phyloP scores from a whole-genome alignment of 2,113 vertebrate species.

The Tiliqua scincoides region DNA sequence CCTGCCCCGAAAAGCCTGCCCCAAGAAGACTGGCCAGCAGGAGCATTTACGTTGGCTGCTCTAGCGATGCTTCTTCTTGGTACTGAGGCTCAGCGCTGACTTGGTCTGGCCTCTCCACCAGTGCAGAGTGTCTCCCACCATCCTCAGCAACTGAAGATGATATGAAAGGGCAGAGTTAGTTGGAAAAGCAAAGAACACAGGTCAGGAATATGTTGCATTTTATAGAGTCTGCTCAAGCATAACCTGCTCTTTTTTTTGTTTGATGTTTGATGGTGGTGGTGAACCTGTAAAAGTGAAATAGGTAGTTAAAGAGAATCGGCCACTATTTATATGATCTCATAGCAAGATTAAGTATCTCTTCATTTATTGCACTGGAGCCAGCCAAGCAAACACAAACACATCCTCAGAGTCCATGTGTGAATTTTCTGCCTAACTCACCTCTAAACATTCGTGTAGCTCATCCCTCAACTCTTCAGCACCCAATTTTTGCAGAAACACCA shows the following conservation, averaged over 20 bases:
- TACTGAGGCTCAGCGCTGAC: too few species aligned
- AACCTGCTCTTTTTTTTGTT: neutral
- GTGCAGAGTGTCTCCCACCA: too few species aligned
- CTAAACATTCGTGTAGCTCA: conserved; percentile 1
- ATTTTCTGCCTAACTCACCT: neutral
- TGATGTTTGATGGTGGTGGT: neutral
- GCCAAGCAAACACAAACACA: too few species aligned
- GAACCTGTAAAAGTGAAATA: neutral
- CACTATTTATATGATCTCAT: neutral
- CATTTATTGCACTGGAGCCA: too few species aligned
- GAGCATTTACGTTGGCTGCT: too few species aligned
- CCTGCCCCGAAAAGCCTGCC: too few species aligned
- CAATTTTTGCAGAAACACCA: too few species aligned
- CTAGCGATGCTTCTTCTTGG: too few species aligned
- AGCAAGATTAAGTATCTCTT: neutral
- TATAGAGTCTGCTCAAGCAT: neutral
- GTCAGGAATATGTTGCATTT: neutral
- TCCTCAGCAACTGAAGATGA: neutral
- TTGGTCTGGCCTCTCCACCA: too few species aligned
- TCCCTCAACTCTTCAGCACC: neutral
- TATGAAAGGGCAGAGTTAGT: neutral
- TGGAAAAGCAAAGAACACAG: neutral
- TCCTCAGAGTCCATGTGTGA: neutral
- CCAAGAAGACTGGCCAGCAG: too few species aligned
- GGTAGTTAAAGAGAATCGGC: too few species aligned